Evolutionary conservation across 2,888 invertebrate genomes (phyloP), one percentile per base, ranked within the genome.

Genomic region (Lithophane semibrunnea): DNA sequence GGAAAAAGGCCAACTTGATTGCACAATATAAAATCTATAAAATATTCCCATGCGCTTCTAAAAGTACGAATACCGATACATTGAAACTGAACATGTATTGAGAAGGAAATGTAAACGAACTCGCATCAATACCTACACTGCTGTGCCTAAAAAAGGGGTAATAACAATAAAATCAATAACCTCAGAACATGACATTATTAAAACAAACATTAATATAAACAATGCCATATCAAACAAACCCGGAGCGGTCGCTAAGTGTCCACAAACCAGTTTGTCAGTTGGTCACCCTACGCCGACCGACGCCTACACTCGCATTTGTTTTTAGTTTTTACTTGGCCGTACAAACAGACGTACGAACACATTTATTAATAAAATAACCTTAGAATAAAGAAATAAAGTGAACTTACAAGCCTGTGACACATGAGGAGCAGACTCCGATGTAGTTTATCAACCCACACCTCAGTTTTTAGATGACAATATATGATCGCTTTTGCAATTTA

Each of bases 291-390:
- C 75, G 77, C 81, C 63, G 75, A 60, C 16, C 80, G 79, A 77
- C 88, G 88, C 91, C 93, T 90, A 93, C 92, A 90, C 90, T 61
- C 79, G 71, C 81, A 86, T 86, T 90, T 90, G 91, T 84, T 91
- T 89, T 91, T 89, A 89, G 86, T 87, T 88, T 89, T 85, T 84
- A 88, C 84, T 83, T 88, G 68, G 21, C 37, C 56, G 58, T 83
- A 78, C 75, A 70, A 73, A 75, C 76, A 72, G 72, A 80, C 69
- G 42, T 68, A 85, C 67, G n/a, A 63, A 77, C 54, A 68, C 47
- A 60, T 83, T 77, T 83, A 83, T 71, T 84, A 73, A 84, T 84
- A 78, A 84, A 81, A 73, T 73, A 80, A 72, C 47, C 49, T 71
- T 68, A 75, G 49, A 68, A 79, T 82, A 75, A 79, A 79, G 67